Percentiles rank a stretch among this genome's conserved stretches.
Evolutionary conservation across 2,797 vertebrate species (phyloP).

Genomic region (Microctenopoma lineatum): DNA sequence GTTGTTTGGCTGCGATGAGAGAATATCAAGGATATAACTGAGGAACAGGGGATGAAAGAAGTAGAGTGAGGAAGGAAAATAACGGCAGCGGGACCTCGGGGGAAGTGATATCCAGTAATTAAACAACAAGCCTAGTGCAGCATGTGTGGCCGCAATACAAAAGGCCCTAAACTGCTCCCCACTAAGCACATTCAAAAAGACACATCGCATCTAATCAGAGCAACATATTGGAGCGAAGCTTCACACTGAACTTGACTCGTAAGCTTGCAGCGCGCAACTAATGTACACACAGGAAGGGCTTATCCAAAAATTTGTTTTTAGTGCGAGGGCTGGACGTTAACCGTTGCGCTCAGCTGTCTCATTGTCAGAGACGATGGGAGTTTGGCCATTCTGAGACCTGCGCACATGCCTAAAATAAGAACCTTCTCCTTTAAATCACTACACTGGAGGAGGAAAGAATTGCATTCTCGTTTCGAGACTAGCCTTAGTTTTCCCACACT

Average conservation of each 20-base stretch:
- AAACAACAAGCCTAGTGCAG: constrained; percentile 56
- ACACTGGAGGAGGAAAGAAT: too few species aligned
- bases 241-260: constrained; percentile 29
- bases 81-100: constrained; percentile 34
- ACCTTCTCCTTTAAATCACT: too few species aligned
- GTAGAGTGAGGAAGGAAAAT: constrained; percentile 35
- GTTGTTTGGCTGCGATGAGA: constrained; percentile 30
- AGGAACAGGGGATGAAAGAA: constrained; percentile 34
- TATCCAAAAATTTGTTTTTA: constrained; percentile 27
- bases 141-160: constrained; percentile 43
- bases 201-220: constrained; percentile 56
- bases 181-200: constrained; percentile 47
- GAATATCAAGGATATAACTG: constrained; percentile 36
- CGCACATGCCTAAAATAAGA: too few species aligned
- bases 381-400: too few species aligned
- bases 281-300: constrained; percentile 45
- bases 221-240: constrained; percentile 37
- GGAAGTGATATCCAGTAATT: constrained; percentile 63
- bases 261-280: constrained; percentile 27
- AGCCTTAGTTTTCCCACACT: too few species aligned
- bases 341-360: too few species aligned
- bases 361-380: too few species aligned
- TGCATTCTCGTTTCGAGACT: too few species aligned
- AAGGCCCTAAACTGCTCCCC: constrained; percentile 29
- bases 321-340: background rate